Evolutionary conservation across 2,797 vertebrate genomes (phyloP).

Genomic region (Neoniphon sammara): DNA sequence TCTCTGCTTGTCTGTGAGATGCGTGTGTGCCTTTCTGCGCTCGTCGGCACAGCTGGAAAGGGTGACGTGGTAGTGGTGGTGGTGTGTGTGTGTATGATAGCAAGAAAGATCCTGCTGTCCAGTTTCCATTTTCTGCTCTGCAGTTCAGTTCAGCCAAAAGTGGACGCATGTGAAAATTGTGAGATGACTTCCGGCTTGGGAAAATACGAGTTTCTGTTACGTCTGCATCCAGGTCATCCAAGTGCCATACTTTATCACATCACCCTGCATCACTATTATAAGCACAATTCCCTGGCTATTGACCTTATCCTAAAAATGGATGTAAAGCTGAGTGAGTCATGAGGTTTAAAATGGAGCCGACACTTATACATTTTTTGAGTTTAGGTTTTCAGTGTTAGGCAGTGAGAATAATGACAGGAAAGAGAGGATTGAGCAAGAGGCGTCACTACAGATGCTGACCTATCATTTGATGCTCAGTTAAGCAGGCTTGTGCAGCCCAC

Average conservation of each 20-base stretch:
- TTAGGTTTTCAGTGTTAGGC: too few relatives aligned
- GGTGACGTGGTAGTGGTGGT: too few relatives aligned
- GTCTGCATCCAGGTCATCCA: not conserved
- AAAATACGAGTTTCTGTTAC: not conserved
- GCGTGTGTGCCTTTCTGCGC: constrained; percentile 2
- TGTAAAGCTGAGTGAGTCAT: not conserved
- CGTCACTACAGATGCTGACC: too few relatives aligned
- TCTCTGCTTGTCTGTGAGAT: not conserved
- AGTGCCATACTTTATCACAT: too few relatives aligned
- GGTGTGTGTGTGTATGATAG: constrained; percentile 4
- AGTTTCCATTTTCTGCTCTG: constrained; percentile 20
- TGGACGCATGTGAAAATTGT: not conserved
- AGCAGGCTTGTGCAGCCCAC: too few relatives aligned
- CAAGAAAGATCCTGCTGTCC: not conserved
- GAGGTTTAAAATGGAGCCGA: not conserved
- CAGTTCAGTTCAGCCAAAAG: not conserved
- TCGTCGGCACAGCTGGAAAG: constrained; percentile 8
- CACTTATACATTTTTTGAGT: too few relatives aligned
- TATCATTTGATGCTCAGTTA: too few relatives aligned
- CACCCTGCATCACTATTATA: not conserved
- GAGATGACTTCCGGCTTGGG: not conserved
- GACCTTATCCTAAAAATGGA: not conserved
- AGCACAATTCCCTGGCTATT: not conserved
- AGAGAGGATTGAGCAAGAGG: too few relatives aligned
- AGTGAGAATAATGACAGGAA: too few relatives aligned